Evolutionary conservation across 2,888 invertebrate genomes (phyloP).

Genomic region (Gnatocerus cornutus): DNA sequence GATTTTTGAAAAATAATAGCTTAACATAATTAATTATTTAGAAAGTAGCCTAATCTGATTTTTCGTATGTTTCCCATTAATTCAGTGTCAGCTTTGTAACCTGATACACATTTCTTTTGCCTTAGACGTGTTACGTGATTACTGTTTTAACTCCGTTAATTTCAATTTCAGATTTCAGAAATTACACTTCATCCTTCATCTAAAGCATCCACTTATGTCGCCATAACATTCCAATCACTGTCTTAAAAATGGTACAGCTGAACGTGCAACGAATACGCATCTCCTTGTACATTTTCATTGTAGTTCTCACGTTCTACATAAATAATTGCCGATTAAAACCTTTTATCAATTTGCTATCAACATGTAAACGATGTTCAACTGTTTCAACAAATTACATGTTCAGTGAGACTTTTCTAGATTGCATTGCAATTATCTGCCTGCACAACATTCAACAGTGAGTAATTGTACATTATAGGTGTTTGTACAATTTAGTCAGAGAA

Average conservation of each 20-base stretch:
- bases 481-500: conserved; percentile 17
- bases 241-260: conserved; percentile 27
- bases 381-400: conserved; percentile 42
- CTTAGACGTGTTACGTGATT: neutral
- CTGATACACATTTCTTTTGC: neutral
- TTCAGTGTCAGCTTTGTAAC: neutral
- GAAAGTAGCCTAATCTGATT: no score
- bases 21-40: no score
- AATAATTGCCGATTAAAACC: conserved; percentile 45
- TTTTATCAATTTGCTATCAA: conserved; percentile 51
- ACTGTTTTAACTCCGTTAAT: neutral
- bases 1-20: no score
- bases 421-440: conserved; percentile 46
- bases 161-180: neutral
- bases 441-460: conserved; percentile 36
- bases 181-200: conserved; percentile 4
- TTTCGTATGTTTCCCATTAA: neutral
- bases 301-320: conserved; percentile 52
- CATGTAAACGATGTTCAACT: conserved; percentile 36
- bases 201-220: conserved; percentile 6
- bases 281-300: conserved; percentile 44
- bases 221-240: conserved; percentile 20
- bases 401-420: conserved; percentile 40
- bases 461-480: conserved; percentile 38
- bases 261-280: conserved; percentile 40